These are phyloP conservation scores for Rhagologus leucostigma DNA, from an alignment of 2,113 vertebrate genomes.

Conservation along the genomic window DNA sequence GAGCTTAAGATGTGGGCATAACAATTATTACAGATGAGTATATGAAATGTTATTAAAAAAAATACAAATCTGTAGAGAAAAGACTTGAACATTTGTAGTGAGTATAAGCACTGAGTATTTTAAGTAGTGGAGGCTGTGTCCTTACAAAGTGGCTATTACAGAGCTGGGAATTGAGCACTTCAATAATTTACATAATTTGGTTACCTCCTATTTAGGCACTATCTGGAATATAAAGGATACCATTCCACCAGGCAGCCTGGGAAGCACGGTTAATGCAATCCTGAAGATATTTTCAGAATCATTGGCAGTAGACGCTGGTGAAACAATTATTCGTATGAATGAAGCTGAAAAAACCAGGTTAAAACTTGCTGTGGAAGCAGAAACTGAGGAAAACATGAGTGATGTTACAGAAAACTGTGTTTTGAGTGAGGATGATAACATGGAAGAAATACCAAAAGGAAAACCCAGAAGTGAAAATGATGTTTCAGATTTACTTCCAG, in stretches of 20 bases:
- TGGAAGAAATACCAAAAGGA: conserved; percentile 67
- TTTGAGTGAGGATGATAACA: conserved; percentile 69
- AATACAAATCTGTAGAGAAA: background rate
- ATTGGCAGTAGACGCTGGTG: conserved; percentile 79
- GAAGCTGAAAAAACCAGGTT: conserved; percentile 67
- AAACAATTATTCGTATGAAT: conserved; percentile 77
- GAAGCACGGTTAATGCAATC: conserved; percentile 83
- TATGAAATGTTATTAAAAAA: background rate
- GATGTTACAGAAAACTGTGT: background rate
- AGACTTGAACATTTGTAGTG: background rate
- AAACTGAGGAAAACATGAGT: conserved; percentile 60
- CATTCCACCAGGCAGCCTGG: conserved; percentile 81
- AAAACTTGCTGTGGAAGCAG: conserved; percentile 24
- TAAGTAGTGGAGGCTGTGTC: background rate
- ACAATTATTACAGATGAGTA: background rate
- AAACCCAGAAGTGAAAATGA: conserved; percentile 69
- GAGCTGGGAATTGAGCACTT: background rate
- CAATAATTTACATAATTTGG: background rate
- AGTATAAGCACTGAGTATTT: background rate
- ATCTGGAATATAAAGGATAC: conserved; percentile 90
- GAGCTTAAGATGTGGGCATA: background rate
- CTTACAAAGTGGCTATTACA: background rate
- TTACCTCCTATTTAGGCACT: conserved; percentile 58
- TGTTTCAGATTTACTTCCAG: conserved; percentile 88
- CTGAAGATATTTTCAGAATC: conserved; percentile 82